phyloP scores from a whole-genome alignment of 2,888 invertebrate genomes.

The Plagodis dolabraria region DNA sequence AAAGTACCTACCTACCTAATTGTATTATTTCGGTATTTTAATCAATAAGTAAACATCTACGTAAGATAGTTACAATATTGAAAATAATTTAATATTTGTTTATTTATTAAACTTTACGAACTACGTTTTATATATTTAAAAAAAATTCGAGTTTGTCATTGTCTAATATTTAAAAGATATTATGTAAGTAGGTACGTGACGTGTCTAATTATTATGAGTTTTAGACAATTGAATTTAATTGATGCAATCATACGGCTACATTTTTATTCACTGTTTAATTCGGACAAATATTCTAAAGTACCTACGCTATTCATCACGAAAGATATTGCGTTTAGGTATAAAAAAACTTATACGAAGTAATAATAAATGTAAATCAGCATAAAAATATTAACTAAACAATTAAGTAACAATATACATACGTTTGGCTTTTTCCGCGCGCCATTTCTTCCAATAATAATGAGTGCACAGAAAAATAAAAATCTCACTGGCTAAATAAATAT shows the following conservation, averaged over 20 bases:
- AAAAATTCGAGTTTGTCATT: constrained; percentile 4
- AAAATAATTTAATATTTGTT: no score
- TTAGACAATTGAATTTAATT: constrained; percentile 24
- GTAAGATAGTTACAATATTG: no score
- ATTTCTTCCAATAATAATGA: constrained; percentile 54
- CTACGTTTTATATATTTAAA: no score
- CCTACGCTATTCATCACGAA: no score
- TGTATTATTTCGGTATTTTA: no score
- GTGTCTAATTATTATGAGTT: constrained; percentile 24
- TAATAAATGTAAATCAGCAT: no score
- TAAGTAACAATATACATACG: constrained; percentile 52
- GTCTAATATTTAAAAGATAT: constrained; percentile 10
- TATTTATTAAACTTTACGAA: no score
- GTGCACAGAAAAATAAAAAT: constrained; percentile 47
- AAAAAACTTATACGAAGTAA: no score
- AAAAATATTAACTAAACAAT: no score
- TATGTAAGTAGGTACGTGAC: constrained; percentile 14
- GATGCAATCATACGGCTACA: constrained; percentile 28
- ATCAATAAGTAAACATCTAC: no score
- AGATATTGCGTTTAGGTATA: no score
- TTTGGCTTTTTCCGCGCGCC: constrained; percentile 70
- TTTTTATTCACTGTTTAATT: constrained; percentile 8
- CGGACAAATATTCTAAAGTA: background rate
- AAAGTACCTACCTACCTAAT: no score
- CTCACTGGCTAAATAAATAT: constrained; percentile 50